Evolutionary conservation across 37 sponge, comb jelly and placozoan species (phyloP), one percentile per base, ranked within the genome.

Genomic region (Ephydatia muelleri): DNA sequence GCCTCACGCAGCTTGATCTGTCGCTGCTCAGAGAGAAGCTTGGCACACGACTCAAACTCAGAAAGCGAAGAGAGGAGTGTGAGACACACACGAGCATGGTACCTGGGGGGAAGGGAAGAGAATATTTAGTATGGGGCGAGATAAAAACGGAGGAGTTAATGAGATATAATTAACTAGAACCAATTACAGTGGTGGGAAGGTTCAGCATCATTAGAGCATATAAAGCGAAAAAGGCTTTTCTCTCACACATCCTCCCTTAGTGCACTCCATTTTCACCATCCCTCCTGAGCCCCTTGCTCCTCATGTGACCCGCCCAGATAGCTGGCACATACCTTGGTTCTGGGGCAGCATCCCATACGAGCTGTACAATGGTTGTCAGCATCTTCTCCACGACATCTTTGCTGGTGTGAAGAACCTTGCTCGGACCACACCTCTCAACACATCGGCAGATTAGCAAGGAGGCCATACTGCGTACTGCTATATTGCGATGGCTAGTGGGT

Each of bases 341-440:
- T 16, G 89, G 89, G 5, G 89, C 79, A 40, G 57, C 80, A 73
- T 96, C 96, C 57, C 68, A 49, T 8, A 84, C 48, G 32, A 93
- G 65, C 81, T 76, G 82, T 12, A 85, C 80, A 30, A 90, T 80
- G 47, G 93, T 88, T 0, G 76, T 67, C 19, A 96, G 57, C 23
- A 83, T 34, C 71, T 31, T 82, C 76, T 96, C 97, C 80, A 90
- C 36, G 3, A 94, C 67, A 25, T 96, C 96, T 25, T 80, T 85
- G 47, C 86, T 57, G 67, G 84, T 5, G 65, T 65, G 76, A 28
- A 93, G 77, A 33, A 96, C n/a, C 32, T 75, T 80, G n/a, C 72
- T 78, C 0, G 86, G 87, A 19, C 90, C 93, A 32, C 71, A 75
- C 26, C 9, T 27, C 82, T 94, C 93, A 26, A 94, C 75, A 13